Evolutionary conservation across 2,113 vertebrate species (phyloP).

Genomic region (Nansenia antarctica): DNA sequence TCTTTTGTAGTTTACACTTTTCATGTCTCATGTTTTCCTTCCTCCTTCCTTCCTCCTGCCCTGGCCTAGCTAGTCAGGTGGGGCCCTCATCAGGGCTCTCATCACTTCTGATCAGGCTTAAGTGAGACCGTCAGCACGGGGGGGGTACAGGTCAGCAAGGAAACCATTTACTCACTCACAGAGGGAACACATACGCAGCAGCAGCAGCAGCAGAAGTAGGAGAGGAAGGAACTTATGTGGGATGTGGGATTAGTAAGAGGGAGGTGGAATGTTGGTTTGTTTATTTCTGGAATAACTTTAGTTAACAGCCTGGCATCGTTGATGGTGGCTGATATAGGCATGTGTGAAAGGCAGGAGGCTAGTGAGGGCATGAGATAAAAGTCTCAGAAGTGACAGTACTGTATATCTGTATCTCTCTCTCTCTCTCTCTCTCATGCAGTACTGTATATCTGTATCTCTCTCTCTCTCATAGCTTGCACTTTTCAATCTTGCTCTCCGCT

Average conservation of each 20-base stretch:
- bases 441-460: not conserved
- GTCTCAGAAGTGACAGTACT: too few species aligned
- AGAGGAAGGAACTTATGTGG: too few species aligned
- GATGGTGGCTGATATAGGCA: not conserved
- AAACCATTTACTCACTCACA: too few species aligned
- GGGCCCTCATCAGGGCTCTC: constrained; percentile 21
- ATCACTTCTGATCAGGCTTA: constrained; percentile 43
- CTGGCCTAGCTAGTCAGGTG: constrained; percentile 41
- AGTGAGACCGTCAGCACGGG: constrained; percentile 44
- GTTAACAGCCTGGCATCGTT: not conserved
- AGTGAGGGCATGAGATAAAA: too few species aligned
- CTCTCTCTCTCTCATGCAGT: not conserved
- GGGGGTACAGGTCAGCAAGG: not conserved
- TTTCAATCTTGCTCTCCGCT: constrained; percentile 1
- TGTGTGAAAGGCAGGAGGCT: not conserved
- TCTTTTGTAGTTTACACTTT: not conserved
- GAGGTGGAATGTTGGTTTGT: not conserved
- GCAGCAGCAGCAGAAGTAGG: not conserved
- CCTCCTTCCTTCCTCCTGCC: constrained; percentile 3
- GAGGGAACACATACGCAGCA: too few species aligned
- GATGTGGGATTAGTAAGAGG: not conserved
- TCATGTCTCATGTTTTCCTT: constrained; percentile 4
- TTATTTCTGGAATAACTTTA: not conserved
- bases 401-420: too few species aligned
- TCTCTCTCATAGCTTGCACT: not conserved